phyloP scores from a whole-genome alignment of 2,113 vertebrate species.

The Procapra przewalskii region DNA sequence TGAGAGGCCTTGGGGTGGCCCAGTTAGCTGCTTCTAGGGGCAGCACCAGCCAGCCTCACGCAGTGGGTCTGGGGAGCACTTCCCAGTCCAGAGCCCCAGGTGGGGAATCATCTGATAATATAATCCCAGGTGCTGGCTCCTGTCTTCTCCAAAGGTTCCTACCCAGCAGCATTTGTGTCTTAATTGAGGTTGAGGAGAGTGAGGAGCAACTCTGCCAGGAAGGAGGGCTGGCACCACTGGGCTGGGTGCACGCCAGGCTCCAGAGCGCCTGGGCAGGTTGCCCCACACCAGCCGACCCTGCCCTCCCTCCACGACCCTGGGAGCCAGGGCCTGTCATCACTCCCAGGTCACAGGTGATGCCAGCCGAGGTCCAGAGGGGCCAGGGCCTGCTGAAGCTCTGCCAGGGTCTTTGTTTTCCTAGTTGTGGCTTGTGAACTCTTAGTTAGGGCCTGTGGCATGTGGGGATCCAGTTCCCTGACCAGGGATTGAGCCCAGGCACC shows the following conservation, averaged over 20 bases:
- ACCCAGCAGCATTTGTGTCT: neutral
- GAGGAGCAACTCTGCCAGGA: neutral
- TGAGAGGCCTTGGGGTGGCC: neutral
- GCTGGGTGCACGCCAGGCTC: neutral
- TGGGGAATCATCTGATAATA: slow-evolving; percentile 28
- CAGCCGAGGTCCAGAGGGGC: neutral
- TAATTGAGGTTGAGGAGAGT: neutral
- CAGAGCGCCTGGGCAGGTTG: neutral
- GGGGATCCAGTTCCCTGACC: neutral
- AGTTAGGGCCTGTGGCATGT: neutral
- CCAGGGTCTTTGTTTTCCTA: neutral
- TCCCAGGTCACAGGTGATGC: neutral
- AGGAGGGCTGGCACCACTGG: neutral
- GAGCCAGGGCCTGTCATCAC: neutral
- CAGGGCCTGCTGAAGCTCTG: neutral
- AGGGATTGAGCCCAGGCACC: neutral
- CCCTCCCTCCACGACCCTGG: neutral
- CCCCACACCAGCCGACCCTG: neutral
- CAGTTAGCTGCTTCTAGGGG: neutral
- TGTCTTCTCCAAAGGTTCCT: neutral
- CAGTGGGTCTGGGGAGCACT: neutral
- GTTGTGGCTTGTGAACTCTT: neutral
- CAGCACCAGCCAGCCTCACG: neutral
- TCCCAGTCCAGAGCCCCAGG: neutral
- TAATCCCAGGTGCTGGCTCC: slow-evolving; percentile 17